These are phyloP conservation scores for Oscheius sp. DNA, from an alignment of 2,888 invertebrate species.

Conservation along the genomic window DNA sequence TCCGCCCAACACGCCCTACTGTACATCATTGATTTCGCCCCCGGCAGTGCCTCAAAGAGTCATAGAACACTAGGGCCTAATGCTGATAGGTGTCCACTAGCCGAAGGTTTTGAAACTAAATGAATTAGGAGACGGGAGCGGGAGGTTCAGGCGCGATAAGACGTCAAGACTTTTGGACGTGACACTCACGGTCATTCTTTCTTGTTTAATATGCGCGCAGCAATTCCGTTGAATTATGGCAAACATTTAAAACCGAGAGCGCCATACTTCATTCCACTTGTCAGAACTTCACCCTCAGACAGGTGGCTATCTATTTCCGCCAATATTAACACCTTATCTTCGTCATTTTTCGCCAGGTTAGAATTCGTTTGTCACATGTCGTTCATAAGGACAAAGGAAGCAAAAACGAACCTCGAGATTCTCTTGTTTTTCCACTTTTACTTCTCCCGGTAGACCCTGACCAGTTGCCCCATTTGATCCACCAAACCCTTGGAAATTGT, in stretches of 20 bases:
- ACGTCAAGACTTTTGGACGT: not conserved
- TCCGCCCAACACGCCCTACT: constrained; percentile 23
- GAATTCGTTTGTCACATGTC: not conserved
- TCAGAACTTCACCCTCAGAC: not conserved
- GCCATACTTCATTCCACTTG: constrained; percentile 3
- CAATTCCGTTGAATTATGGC: constrained; percentile 27
- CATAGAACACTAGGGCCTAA: constrained; percentile 17
- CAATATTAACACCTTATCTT: not conserved
- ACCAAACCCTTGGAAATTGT: not conserved
- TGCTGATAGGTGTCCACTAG: constrained; percentile 8
- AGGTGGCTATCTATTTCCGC: not conserved
- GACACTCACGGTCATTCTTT: constrained; percentile 24
- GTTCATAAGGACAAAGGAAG: not conserved
- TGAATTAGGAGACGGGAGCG: not conserved
- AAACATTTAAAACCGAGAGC: constrained; percentile 18
- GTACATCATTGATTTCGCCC: constrained; percentile 33
- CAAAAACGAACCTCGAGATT: constrained; percentile 24
- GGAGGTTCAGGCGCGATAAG: constrained; percentile 5
- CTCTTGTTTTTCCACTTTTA: constrained; percentile 28
- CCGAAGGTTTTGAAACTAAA: not conserved
- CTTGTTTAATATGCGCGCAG: constrained; percentile 27
- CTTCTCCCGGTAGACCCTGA: not conserved
- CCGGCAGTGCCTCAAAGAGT: constrained; percentile 25
- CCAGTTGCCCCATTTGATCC: not conserved
- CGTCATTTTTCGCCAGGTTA: not conserved